Evolutionary conservation across 2,113 vertebrate genomes (phyloP).

Genomic region (Cyanocitta stelleri): DNA sequence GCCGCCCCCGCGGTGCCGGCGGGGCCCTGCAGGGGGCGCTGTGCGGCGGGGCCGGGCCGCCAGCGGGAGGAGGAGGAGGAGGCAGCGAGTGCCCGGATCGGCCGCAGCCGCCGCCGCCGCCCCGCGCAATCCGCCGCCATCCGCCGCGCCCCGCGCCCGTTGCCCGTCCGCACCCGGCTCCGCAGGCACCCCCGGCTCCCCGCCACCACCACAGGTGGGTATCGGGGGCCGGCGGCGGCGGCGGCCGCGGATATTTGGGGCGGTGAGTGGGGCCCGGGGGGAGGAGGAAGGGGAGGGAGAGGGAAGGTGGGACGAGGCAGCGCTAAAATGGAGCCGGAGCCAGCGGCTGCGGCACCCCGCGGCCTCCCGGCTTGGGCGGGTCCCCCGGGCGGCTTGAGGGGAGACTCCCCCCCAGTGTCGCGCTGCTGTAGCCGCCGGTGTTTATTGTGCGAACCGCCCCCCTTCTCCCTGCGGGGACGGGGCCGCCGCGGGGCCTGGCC

Average conservation of each 20-base stretch:
- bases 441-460: neutral
- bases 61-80: neutral
- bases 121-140: slow-evolving; percentile 70
- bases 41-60: neutral
- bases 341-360: neutral
- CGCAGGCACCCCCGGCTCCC: slow-evolving; percentile 55
- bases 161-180: slow-evolving; percentile 33
- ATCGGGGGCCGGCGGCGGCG: neutral
- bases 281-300: neutral
- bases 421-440: neutral
- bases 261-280: neutral
- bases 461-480: neutral
- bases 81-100: slow-evolving; percentile 16
- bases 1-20: neutral
- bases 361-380: neutral
- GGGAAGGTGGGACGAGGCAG: slow-evolving; percentile 15
- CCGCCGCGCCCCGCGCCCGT: slow-evolving; percentile 42
- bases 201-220: slow-evolving; percentile 68
- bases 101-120: slow-evolving; percentile 21
- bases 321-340: slow-evolving; percentile 43
- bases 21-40: slow-evolving; percentile 68
- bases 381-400: neutral
- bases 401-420: neutral
- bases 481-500: neutral
- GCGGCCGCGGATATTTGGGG: neutral